A percentile compares a stretch with the other conserved stretches of the same genome.
Evolutionary conservation across 2,797 vertebrate genomes (phyloP).

Genomic region (Ataeniobius toweri): DNA sequence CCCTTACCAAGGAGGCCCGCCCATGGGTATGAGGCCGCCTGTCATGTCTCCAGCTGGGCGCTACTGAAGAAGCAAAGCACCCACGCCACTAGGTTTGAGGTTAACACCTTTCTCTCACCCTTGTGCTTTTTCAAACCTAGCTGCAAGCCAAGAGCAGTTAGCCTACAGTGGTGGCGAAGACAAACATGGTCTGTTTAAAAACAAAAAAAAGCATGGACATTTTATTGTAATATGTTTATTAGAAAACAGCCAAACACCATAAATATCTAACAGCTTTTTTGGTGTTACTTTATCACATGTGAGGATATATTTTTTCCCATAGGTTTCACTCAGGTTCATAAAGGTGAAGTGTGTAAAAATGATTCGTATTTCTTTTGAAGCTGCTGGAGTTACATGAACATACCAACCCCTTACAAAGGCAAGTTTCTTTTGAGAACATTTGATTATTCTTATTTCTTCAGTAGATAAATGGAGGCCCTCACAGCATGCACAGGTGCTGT

Average conservation of each 20-base stretch:
- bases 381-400: constrained; percentile 93
- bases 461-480: constrained; percentile 86
- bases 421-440: constrained; percentile 93
- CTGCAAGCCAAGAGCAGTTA: constrained; percentile 79
- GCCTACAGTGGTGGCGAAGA: constrained; percentile 87
- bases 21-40: constrained; percentile 98
- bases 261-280: constrained; percentile 65
- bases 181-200: constrained; percentile 73
- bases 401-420: constrained; percentile 87
- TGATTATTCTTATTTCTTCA: constrained; percentile 68
- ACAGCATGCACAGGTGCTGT: constrained; percentile 95
- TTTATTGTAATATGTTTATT: constrained; percentile 84
- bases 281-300: constrained; percentile 89
- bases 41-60: constrained; percentile 98
- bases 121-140: constrained; percentile 84
- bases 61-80: constrained; percentile 91
- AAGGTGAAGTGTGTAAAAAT: constrained; percentile 99
- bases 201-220: constrained; percentile 86
- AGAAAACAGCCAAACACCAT: constrained; percentile 64
- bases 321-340: constrained; percentile 99
- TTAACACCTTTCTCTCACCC: constrained; percentile 99
- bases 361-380: constrained; percentile 97
- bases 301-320: constrained; percentile 86
- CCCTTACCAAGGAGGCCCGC: constrained; percentile 94
- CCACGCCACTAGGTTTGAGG: constrained; percentile 97